A percentile compares a stretch with the other conserved stretches of the same genome.
These are phyloP conservation scores for Apantesis nais DNA, from an alignment of 2,888 invertebrate species.

Conservation along the genomic window DNA sequence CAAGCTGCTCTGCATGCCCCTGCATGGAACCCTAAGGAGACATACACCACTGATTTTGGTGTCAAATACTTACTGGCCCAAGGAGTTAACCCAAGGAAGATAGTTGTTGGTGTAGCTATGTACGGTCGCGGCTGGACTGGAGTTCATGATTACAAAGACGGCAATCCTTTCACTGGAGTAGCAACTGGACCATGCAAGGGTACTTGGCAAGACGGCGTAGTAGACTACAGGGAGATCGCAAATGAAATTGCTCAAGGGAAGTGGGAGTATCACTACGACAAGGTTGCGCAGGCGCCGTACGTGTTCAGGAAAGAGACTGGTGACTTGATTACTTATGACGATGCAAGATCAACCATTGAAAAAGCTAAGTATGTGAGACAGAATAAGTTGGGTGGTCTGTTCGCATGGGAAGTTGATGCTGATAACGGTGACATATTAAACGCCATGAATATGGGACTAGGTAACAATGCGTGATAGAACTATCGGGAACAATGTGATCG, in stretches of 20 bases:
- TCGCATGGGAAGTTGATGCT: slow-evolving; percentile 81
- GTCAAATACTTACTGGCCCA: slow-evolving; percentile 76
- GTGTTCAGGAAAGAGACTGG: slow-evolving; percentile 78
- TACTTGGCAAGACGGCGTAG: slow-evolving; percentile 82
- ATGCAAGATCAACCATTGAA: slow-evolving; percentile 77
- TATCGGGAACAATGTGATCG: slow-evolving; percentile 46
- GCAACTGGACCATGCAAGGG: slow-evolving; percentile 79
- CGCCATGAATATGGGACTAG: slow-evolving; percentile 80
- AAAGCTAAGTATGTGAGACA: slow-evolving; percentile 81
- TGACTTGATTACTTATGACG: slow-evolving; percentile 78
- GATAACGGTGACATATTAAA: slow-evolving; percentile 80
- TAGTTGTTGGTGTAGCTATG: slow-evolving; percentile 81
- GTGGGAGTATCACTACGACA: slow-evolving; percentile 80
- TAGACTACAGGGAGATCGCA: slow-evolving; percentile 79
- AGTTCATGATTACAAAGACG: slow-evolving; percentile 67
- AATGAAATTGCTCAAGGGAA: slow-evolving; percentile 74
- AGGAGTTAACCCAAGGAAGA: slow-evolving; percentile 78
- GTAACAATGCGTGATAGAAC: slow-evolving; percentile 64
- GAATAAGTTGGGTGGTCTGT: slow-evolving; percentile 78
- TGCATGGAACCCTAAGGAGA: slow-evolving; percentile 75
- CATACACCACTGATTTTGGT: slow-evolving; percentile 82
- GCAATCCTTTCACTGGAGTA: slow-evolving; percentile 77
- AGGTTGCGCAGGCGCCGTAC: slow-evolving; percentile 77
- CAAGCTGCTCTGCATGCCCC: slow-evolving; percentile 78
- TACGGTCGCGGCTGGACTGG: slow-evolving; percentile 82